These are phyloP conservation scores for Trichechus manatus DNA, from an alignment of 2,113 vertebrate species.

Conservation along the genomic window DNA sequence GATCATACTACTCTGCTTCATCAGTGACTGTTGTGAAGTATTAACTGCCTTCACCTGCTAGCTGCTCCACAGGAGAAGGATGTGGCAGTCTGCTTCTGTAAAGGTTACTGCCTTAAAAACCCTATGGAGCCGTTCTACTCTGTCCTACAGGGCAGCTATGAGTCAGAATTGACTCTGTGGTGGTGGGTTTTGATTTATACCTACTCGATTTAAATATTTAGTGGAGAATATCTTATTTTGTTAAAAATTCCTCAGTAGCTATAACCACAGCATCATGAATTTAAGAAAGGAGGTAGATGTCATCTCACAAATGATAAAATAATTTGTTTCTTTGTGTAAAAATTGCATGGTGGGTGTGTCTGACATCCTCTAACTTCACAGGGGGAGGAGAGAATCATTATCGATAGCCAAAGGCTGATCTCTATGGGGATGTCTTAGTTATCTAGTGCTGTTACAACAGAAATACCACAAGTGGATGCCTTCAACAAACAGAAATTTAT, in stretches of 20 bases:
- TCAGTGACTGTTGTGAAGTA: not conserved
- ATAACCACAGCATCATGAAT: not conserved
- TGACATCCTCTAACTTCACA: too few species aligned
- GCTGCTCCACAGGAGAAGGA: not conserved
- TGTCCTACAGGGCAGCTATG: not conserved
- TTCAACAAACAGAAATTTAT: too few species aligned
- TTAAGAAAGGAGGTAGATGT: not conserved
- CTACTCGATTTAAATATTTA: not conserved
- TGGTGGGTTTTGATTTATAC: not conserved
- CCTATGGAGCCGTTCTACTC: not conserved
- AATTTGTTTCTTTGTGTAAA: not conserved
- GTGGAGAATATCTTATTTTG: not conserved
- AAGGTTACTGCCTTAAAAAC: not conserved
- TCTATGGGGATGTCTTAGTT: too few species aligned
- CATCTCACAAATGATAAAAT: not conserved
- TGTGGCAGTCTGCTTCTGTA: not conserved
- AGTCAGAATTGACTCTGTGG: not conserved
- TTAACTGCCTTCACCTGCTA: not conserved
- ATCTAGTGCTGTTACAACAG: too few species aligned
- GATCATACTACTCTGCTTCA: not conserved
- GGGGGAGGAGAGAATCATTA: too few species aligned
- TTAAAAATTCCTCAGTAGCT: not conserved
- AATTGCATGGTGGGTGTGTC: too few species aligned
- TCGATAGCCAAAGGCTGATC: too few species aligned
- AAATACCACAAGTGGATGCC: too few species aligned